Evolutionary conservation across 2,113 vertebrate species (phyloP).

Genomic region (Vulpes ferrilata): DNA sequence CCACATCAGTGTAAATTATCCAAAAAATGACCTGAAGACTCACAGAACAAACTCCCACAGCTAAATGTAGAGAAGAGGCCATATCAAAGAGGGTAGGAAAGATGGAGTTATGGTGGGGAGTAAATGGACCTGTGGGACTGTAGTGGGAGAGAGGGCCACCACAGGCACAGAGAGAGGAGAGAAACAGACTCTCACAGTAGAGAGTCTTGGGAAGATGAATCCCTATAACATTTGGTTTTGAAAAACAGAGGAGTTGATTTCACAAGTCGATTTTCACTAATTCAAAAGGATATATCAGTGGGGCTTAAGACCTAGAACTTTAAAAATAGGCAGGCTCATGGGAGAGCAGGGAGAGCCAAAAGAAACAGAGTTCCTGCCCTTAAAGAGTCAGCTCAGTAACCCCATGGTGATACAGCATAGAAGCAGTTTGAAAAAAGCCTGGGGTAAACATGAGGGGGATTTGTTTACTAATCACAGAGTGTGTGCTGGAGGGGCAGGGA

Average conservation of each 20-base stretch:
- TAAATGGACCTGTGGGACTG: neutral
- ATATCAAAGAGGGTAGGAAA: neutral
- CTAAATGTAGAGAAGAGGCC: neutral
- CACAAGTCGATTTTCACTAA: neutral
- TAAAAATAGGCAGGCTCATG: neutral
- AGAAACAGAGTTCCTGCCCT: neutral
- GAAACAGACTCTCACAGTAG: neutral
- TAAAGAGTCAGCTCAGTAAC: neutral
- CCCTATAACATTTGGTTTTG: neutral
- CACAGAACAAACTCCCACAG: neutral
- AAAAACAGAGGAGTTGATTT: neutral
- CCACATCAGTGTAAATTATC: neutral
- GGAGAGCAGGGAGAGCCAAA: neutral
- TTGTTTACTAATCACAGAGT: neutral
- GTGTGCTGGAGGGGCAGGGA: neutral
- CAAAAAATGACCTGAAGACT: neutral
- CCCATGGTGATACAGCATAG: neutral
- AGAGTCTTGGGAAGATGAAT: neutral
- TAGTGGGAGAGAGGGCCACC: neutral
- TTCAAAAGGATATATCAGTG: neutral
- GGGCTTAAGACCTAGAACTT: neutral
- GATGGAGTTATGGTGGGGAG: neutral
- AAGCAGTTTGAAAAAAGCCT: neutral
- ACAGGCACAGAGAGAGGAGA: neutral
- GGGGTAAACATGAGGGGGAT: neutral